Evolutionary conservation across 2,797 vertebrate genomes (phyloP), one percentile per base, ranked within the genome.

Genomic region (Aphelocoma californica): DNA sequence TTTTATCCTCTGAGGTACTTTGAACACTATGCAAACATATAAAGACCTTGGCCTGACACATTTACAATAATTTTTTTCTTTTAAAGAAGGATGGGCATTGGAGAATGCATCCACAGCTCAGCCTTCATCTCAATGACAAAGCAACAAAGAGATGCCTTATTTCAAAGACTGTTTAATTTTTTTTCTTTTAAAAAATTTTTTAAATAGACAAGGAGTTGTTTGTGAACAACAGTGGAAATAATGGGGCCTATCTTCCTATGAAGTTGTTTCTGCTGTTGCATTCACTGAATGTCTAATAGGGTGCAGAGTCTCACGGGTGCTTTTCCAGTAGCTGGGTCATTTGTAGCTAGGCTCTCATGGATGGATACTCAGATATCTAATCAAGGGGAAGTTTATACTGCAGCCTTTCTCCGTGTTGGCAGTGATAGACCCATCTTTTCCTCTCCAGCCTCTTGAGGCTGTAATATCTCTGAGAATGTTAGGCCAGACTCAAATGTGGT

Each of bases 1-100:
- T 96, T 95, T 96, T 88, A 92, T 95, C 75, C 47, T 73, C 38
- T n/a, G 36, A 88, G 74, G 31, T 64, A 88, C 78, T 96, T 95
- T 92, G 87, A 95, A 96, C 60, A 48, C 61, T 58, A 85, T 25
- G 65, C 69, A 97, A 83, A 95, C 38, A 53, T 61, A 75, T 16
- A 65, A 91, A 92, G 47, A 69, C 50, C 58, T 79, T 92, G 56
- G 66, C 58, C 64, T 23, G 7, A 91, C 25, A 40, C 10, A 84
- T 48, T 86, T 64, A 50, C 36, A 71, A 1, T 32, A 48, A 3
- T 72, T 93, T 81, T 93, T 92, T 74, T n/a, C 24, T 87, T 92
- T 67, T 78, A 65, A 54, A 87, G 36, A 89, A 86, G 18, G 57
- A 53, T 29, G 38, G 20, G 24, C 54, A 73, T 26, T 81, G 78